Conservation (phyloP, 2,888 invertebrate species). For the Chrysina gloriosa region DNA sequence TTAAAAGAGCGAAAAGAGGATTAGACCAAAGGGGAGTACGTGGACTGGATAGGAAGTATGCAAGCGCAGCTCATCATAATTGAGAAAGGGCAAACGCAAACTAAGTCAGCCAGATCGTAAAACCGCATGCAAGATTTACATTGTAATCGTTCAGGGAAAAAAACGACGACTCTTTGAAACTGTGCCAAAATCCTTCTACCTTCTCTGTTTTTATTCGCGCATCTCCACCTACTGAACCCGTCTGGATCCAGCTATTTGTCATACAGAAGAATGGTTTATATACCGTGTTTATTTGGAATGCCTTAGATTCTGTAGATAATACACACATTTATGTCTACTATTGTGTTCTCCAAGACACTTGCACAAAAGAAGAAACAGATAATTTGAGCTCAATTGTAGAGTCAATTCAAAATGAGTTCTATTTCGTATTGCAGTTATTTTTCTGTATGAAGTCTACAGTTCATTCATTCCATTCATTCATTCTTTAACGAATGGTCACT, state of each 20-base stretch:
- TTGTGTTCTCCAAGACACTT: neutral
- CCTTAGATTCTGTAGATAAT: constrained; percentile 8
- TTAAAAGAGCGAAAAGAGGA: neutral
- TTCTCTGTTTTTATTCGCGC: constrained; percentile 12
- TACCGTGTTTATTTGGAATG: constrained; percentile 18
- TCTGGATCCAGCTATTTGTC: constrained; percentile 17
- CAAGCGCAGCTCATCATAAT: constrained; percentile 13
- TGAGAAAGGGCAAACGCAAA: constrained; percentile 18
- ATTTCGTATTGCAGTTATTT: too few relatives aligned
- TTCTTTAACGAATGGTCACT: too few relatives aligned
- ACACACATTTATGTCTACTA: neutral
- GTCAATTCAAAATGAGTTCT: too few relatives aligned
- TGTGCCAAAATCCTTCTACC: constrained; percentile 6
- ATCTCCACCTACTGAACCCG: constrained; percentile 22
- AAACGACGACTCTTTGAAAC: constrained; percentile 17
- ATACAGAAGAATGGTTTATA: neutral
- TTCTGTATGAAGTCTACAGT: too few relatives aligned
- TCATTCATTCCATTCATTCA: too few relatives aligned
- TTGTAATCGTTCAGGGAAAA: constrained; percentile 24
- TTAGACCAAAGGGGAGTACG: neutral
- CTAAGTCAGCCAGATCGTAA: constrained; percentile 17
- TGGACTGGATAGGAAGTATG: neutral
- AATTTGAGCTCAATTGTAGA: too few relatives aligned
- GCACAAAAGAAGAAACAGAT: too few relatives aligned
- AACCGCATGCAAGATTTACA: constrained; percentile 28